Conservation (phyloP, 2,113 vertebrate species). For the Mugil cephalus region DNA sequence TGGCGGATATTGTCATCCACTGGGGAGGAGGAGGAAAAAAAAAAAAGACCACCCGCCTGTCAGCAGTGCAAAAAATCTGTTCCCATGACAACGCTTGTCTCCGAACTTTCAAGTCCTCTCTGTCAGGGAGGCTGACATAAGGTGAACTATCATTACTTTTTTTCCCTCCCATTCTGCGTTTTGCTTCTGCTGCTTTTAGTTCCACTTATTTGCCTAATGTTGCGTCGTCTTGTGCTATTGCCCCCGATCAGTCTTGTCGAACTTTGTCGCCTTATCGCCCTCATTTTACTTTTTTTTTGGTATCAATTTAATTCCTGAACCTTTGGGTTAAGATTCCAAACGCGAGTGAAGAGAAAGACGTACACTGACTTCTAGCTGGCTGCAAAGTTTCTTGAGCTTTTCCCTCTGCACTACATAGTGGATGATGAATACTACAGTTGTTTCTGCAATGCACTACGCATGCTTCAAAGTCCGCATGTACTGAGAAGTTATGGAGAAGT, state of each 20-base stretch:
- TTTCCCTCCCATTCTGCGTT: slow-evolving; percentile 11
- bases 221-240: slow-evolving; percentile 60
- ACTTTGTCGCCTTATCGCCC: slow-evolving; percentile 16
- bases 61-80: slow-evolving; percentile 71
- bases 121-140: slow-evolving; percentile 65
- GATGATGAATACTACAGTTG: slow-evolving; percentile 46
- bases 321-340: slow-evolving; percentile 42
- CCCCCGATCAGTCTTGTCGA: slow-evolving; percentile 42
- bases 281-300: slow-evolving; percentile 54
- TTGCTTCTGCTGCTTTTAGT: slow-evolving; percentile 43
- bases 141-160: slow-evolving; percentile 62
- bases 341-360: slow-evolving; percentile 31
- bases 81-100: slow-evolving; percentile 76
- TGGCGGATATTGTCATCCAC: slow-evolving; percentile 64
- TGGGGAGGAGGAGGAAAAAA: slow-evolving; percentile 30
- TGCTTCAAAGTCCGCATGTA: slow-evolving; percentile 27
- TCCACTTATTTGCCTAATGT: slow-evolving; percentile 33
- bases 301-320: slow-evolving; percentile 63
- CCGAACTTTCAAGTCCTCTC: slow-evolving; percentile 72
- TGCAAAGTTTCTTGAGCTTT: slow-evolving; percentile 41
- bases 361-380: slow-evolving; percentile 35
- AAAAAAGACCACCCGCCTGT: slow-evolving; percentile 40
- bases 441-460: slow-evolving; percentile 30
- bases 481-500: slow-evolving; percentile 49
- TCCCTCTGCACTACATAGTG: slow-evolving; percentile 26